These are phyloP conservation scores for Phorcus lineatus DNA, from an alignment of 2,888 invertebrate genomes.

Conservation along the genomic window DNA sequence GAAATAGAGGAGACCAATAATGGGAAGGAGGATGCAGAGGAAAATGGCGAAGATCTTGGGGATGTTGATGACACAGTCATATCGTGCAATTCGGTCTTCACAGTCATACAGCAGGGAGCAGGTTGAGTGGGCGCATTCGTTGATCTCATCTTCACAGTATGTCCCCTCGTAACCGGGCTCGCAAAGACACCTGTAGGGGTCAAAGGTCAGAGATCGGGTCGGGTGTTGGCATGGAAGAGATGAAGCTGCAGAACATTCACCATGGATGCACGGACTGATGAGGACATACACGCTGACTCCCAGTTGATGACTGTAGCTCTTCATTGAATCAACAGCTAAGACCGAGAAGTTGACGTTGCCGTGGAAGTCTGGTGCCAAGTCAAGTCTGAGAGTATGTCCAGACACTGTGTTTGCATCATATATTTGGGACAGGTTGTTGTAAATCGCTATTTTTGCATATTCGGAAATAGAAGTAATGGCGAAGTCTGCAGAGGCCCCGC, in stretches of 20 bases:
- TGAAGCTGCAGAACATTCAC: slow-evolving; percentile 35
- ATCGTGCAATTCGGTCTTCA: slow-evolving; percentile 38
- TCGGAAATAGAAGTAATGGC: neutral
- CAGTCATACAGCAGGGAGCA: slow-evolving; percentile 50
- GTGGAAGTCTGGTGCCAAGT: slow-evolving; percentile 16
- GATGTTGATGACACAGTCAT: slow-evolving; percentile 48
- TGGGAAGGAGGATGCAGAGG: slow-evolving; percentile 20
- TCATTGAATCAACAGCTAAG: slow-evolving; percentile 18
- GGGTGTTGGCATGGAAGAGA: slow-evolving; percentile 35
- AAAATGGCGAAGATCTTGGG: slow-evolving; percentile 42
- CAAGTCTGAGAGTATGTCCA: neutral
- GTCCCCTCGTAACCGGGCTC: slow-evolving; percentile 44
- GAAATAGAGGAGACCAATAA: neutral
- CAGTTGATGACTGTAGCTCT: slow-evolving; percentile 19
- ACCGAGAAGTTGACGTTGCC: slow-evolving; percentile 27
- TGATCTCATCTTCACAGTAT: slow-evolving; percentile 48
- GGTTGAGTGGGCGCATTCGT: slow-evolving; percentile 43
- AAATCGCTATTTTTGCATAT: neutral
- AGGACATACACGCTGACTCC: slow-evolving; percentile 25
- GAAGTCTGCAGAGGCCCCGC: neutral
- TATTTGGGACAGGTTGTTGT: neutral
- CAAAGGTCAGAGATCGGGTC: slow-evolving; percentile 39
- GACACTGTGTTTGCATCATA: neutral
- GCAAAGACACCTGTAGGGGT: slow-evolving; percentile 43
- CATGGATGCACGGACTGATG: slow-evolving; percentile 43